Evolutionary conservation across 1,140 invertebrate genomes (phyloP), one percentile per base, ranked within the genome.

Genomic region (Leptonema lineaticorne): DNA sequence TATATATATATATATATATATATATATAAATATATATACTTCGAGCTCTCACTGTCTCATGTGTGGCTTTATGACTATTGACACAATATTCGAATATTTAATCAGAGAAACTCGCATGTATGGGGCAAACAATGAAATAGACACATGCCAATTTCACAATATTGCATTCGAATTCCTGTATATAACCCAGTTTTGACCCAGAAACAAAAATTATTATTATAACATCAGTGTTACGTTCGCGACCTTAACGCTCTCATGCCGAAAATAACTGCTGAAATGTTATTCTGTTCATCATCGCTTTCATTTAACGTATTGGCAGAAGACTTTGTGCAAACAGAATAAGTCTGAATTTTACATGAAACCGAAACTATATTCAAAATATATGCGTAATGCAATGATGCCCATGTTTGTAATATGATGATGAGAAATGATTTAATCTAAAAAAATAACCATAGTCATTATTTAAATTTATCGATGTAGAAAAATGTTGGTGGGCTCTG

Each of bases 201-300:
- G 50, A 53, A 53, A 53, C 50, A 26, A 53, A 53, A 26, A 53
- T 53, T 53, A 53, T 53, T 26, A 53, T 53, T 53, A 26, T 53
- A 53, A 24, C 50, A n/a, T 53, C 22, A n/a, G 22, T 20, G 46
- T 48, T 53, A 22, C 50, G 50, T 26, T 53, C 22, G 50, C 50
- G 50, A 53, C 50, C 50, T 53, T 53, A 41, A 53, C 24, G 20
- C 50, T 26, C 20, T 7, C 18, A 20, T 11, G 27, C 20, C 50
- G 5, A 53, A 53, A 53, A 53, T 53, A 53, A 26, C 50, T 53
- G 50, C 50, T 53, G 50, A 53, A 53, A 53, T 14, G 50, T 53
- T 53, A 26, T 53, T 53, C 50, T 26, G 50, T 53, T 53, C 50
- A 53, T 53, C 50, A 53, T 53, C 50, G 50, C 24, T 53, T 53